A percentile compares a stretch with the other conserved stretches of the same genome.
Conservation (phyloP, 1,140 invertebrate genomes). For the Pseudomyrmex dendroicus region DNA sequence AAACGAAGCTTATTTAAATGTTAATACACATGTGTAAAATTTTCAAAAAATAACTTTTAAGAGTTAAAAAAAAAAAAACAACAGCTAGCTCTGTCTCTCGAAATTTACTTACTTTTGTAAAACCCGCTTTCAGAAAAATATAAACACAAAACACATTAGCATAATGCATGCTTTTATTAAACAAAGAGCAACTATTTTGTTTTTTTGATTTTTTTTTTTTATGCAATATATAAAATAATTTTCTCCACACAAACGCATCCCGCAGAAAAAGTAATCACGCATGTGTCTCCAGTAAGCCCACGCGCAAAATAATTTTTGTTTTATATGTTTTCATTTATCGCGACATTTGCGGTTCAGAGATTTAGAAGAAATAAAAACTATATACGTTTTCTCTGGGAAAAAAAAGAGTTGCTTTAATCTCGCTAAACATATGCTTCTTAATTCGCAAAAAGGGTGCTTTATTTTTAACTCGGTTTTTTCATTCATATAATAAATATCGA, state of each 20-base stretch:
- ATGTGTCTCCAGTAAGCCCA: not conserved
- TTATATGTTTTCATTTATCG: conserved; percentile 45
- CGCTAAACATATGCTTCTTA: too few relatives aligned
- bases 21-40: not conserved
- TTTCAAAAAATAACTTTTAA: not conserved
- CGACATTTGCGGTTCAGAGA: not conserved
- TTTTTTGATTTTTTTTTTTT: not conserved
- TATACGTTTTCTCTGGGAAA: not conserved
- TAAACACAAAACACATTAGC: too few relatives aligned
- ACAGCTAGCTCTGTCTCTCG: too few relatives aligned
- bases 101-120: not conserved
- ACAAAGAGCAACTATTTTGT: not conserved
- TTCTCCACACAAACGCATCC: not conserved
- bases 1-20: too few relatives aligned
- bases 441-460: not conserved
- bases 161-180: not conserved
- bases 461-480: too few relatives aligned
- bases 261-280: not conserved
- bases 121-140: too few relatives aligned
- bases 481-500: too few relatives aligned
- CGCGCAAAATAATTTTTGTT: conserved; percentile 12
- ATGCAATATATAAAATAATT: not conserved
- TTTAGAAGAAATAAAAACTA: conserved; percentile 11
- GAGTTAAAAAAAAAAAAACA: not conserved
- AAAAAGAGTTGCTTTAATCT: conserved; percentile 38